Evolutionary conservation across 64 coral and sea anemone species (phyloP), one percentile per base, ranked within the genome.

Genomic region (Stichodactyla mertensii): DNA sequence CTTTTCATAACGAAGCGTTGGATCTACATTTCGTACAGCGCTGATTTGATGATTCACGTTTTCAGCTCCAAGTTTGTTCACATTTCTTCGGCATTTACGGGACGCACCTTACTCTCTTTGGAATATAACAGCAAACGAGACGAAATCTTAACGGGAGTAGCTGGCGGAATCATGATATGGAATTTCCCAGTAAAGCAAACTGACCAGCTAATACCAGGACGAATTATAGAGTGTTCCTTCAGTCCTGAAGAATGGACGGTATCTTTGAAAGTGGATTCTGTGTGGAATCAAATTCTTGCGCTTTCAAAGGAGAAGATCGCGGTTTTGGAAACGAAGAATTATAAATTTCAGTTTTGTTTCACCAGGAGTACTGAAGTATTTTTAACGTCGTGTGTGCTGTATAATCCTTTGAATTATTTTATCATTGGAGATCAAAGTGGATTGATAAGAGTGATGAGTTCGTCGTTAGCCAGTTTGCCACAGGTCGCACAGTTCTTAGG

Each of bases 391-490:
- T 99, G 97, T 79, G 91, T 84, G 4, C 86, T 95, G 64, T 99
- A 92, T 28, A 85, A 92, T 77, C 93, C 93, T 51, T 54, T 87
- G 15, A 94, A 92, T 16, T 99, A 92, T 86, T 99, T 99, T 22
- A 93, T 99, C 51, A 92, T 93, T 80, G 96, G 93, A 77, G 91
- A 93, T 56, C 94, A 99, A 86, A 92, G 94, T 89, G 93, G 89
- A 52, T 52, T 88, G 6, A 92, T 99, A 20, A 94, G 87, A 71
- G 93, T 88, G 5, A 92, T 93, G 96, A 99, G 90, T 27, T 92
- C 90, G 52, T 92, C 82, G 66, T 52, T 99, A 6, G 90, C 89
- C 16, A 84, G 86, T 26, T 91, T 89, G 62, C 96, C 96, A 23
- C 84, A 95, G 86, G 82, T 99, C 58, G 88, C 93, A 9, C 93